Base-by-base conservation (phyloP, 2,113 vertebrate genomes). In the Rhineura floridana region DNA sequence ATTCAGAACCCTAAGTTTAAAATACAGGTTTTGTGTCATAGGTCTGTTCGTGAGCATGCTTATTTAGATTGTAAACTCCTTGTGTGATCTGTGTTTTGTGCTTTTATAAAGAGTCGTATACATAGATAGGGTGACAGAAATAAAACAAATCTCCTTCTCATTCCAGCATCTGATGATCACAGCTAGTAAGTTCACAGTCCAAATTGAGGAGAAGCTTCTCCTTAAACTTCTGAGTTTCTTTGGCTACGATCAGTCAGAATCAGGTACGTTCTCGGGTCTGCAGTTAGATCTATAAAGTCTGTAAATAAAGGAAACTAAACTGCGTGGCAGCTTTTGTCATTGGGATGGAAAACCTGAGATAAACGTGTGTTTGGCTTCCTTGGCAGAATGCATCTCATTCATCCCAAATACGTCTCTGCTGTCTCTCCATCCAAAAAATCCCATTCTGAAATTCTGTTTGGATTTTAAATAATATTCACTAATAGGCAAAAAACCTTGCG, bases 181-280 rank as follows among this genome's bases (percentile, higher is more conserved):
- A 0, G 98, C 98, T 30, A 96, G 96, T 3, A 98, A 95, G 86
- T 98, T 99, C 94, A 99, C 98, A 0, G 97, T 99, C 84, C 98
- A 99, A 91, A 98, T 99, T 4, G 99, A 99, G 93, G 99, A 99
- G 94, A 99, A 99, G 1, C 96, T 99, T 0, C 96, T 99, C 72
- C 97, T 99, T 39, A 99, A 99, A 91, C 96, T 99, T 0, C 94
- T 99, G 65, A 98, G 97, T 87, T 99, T 99, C 96, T 98, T 99
- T 88, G 98, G 98, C 93, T 99, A 98, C 0, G 97, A 98, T 81
- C 97, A 98, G 52, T 96, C 97, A 1, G 98, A 98, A 85, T 96
- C 98, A 92, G 98, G 98, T 99, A 96, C 2, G 84, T 86, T 83
- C 23, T 33, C 36, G 23, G 15, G 25, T 23, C 62, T 70, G 19